phyloP scores from a whole-genome alignment of 2,888 invertebrate genomes.

The Phalangium opilio region DNA sequence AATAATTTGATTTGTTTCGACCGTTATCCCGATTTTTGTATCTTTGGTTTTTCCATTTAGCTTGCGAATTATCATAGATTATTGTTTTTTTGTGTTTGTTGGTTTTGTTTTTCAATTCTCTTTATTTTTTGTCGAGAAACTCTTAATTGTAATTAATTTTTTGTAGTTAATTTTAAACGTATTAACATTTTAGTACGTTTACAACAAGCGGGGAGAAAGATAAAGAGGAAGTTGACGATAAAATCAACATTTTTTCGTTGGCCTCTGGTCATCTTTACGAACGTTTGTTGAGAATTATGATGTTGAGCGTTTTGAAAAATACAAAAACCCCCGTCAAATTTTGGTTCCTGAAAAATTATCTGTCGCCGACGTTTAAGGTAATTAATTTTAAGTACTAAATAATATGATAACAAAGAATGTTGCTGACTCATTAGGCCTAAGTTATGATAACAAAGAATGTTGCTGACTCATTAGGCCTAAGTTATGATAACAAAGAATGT shows the following conservation, averaged over 20 bases:
- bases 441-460: too few relatives aligned
- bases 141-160: too few relatives aligned
- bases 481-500: too few relatives aligned
- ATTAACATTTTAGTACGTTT: constrained; percentile 20
- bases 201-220: constrained; percentile 24
- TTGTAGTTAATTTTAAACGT: too few relatives aligned
- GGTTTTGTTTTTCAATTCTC: too few relatives aligned
- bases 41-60: background rate
- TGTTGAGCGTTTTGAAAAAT: constrained; percentile 88
- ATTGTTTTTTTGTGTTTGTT: background rate
- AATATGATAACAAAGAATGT: too few relatives aligned
- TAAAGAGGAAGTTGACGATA: constrained; percentile 47
- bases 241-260: constrained; percentile 91
- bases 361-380: constrained; percentile 89
- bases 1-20: background rate
- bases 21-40: background rate
- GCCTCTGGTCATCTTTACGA: constrained; percentile 98
- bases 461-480: too few relatives aligned
- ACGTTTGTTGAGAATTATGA: constrained; percentile 90
- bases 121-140: too few relatives aligned
- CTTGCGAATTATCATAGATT: background rate
- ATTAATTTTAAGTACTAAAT: constrained; percentile 7
- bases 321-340: constrained; percentile 91
- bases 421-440: too few relatives aligned
- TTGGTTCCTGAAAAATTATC: constrained; percentile 98